Base-by-base conservation (phyloP, 2,797 vertebrate genomes). In the Rallus crepitans region DNA sequence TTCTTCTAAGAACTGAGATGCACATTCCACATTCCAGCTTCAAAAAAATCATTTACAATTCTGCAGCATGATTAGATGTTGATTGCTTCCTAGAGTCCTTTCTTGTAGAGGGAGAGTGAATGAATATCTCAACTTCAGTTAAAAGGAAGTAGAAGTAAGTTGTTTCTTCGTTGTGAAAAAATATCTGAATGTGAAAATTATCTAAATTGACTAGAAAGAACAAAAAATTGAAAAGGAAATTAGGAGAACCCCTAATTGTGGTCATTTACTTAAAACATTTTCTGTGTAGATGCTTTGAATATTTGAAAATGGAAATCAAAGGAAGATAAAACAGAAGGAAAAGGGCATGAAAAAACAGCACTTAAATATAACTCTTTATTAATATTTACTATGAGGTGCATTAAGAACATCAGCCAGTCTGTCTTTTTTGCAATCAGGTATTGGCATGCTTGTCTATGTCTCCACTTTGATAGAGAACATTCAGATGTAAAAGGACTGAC, bases 31-130 rank as follows among this genome's bases (percentile, higher is more conserved):
- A 25, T 76, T 63, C 66, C 61, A 55, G 79, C 23, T 78, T 90
- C 14, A 5, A 83, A 50, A 78, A 90, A 52, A 33, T 19, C 33
- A 37, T 52, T 73, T 66, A 39, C 69, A 64, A 15, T 87, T 87
- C 40, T 85, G n/a, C 11, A 50, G 3, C 71, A 90, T 94, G 89
- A 90, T 91, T 87, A 84, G 35, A 70, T 71, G 75, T 48, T 93
- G 87, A 94, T 94, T 96, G 53, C 77, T 90, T 91, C 53, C 55
- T 31, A 56, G 72, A 89, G 39, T 64, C 56, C 39, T 71, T 88
- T 76, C 50, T 66, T 56, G 8, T 35, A 37, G 39, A 66, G 11
- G 28, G 25, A 66, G 64, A 63, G 30, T 56, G 20, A 76, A 52
- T 52, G 11, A 82, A 23, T 71, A 42, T 71, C 31, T 82, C 16